phyloP scores from a whole-genome alignment of 2,888 invertebrate genomes.

The Scrobipalpa atriplicella region DNA sequence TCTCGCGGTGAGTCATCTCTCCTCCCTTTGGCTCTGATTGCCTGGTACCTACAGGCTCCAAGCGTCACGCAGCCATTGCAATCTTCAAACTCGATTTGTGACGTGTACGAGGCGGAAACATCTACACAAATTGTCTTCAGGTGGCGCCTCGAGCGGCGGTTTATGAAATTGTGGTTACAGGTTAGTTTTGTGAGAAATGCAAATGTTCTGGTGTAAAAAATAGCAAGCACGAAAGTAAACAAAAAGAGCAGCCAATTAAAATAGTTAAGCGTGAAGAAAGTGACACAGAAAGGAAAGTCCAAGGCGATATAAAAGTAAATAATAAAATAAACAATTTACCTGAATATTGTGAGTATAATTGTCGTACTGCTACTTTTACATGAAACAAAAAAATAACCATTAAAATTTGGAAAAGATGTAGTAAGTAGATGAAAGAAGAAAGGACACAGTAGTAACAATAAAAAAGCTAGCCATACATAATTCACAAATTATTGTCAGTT shows the following conservation, averaged over 20 bases:
- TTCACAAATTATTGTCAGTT: too few species aligned
- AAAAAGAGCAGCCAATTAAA: background rate
- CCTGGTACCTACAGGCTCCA: background rate
- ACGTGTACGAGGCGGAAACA: background rate
- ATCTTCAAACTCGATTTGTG: slow-evolving; percentile 13
- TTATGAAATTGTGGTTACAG: background rate
- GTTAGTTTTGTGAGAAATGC: background rate
- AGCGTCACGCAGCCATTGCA: background rate
- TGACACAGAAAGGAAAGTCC: background rate
- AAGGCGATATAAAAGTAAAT: background rate
- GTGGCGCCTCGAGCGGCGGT: background rate
- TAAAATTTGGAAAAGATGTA: slow-evolving; percentile 39
- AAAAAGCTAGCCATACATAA: too few species aligned
- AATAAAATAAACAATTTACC: slow-evolving; percentile 54
- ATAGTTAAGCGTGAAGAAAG: background rate
- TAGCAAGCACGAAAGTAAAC: background rate
- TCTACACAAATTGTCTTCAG: background rate
- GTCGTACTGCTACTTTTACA: slow-evolving; percentile 78
- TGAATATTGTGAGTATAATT: slow-evolving; percentile 64
- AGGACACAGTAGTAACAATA: background rate
- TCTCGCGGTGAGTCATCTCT: slow-evolving; percentile 17
- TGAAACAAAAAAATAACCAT: slow-evolving; percentile 73
- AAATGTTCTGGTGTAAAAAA: background rate
- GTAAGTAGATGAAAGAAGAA: slow-evolving; percentile 14
- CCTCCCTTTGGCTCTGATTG: background rate